These are phyloP conservation scores for Pollimyrus isidori DNA, from an alignment of 2,113 vertebrate species.

Conservation along the genomic window DNA sequence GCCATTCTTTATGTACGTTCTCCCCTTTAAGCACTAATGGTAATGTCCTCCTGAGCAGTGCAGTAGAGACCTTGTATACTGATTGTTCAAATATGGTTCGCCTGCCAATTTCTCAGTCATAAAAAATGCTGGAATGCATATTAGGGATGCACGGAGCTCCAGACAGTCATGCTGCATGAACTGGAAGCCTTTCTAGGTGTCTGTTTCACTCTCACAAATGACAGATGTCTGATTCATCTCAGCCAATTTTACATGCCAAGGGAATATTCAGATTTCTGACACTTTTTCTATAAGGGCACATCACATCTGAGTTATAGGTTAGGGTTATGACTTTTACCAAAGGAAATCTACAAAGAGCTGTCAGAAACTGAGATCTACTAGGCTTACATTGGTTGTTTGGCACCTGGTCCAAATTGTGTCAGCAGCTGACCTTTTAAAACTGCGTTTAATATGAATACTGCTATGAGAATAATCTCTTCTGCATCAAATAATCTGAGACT, in stretches of 20 bases:
- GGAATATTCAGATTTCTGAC: not conserved
- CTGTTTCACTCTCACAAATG: not conserved
- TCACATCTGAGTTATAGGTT: not conserved
- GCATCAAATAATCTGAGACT: not conserved
- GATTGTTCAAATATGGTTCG: not conserved
- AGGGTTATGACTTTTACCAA: not conserved
- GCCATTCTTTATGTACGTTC: not conserved
- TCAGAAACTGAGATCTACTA: not conserved
- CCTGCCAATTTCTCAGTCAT: not conserved
- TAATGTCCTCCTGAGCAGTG: not conserved
- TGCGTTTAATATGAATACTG: not conserved
- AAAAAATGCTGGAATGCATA: not conserved
- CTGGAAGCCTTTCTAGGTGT: not conserved
- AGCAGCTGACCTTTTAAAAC: not conserved
- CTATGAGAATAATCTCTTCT: not conserved
- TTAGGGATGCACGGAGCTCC: not conserved
- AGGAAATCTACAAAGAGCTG: not conserved
- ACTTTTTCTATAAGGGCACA: not conserved
- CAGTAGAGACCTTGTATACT: not conserved
- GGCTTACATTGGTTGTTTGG: not conserved
- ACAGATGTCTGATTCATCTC: not conserved
- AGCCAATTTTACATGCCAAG: not conserved
- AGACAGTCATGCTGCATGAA: not conserved
- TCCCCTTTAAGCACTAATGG: not conserved
- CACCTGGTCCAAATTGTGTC: not conserved